Base-by-base conservation (phyloP, 2,797 vertebrate genomes). In the Cichlasoma orientale region DNA sequence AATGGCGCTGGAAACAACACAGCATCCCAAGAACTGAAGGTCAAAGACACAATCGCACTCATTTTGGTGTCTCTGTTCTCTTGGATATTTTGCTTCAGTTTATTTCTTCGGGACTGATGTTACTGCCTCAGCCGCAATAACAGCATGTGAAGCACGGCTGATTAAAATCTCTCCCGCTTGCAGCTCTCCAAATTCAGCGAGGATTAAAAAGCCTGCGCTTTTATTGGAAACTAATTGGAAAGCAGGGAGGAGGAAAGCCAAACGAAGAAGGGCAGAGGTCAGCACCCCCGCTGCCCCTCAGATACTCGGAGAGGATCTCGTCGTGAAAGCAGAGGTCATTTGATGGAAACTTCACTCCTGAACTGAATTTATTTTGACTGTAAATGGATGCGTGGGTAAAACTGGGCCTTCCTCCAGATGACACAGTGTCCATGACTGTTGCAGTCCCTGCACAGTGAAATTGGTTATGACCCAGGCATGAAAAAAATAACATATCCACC, bases 241-340 rank as follows among this genome's bases (percentile, higher is more conserved):
- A 57, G 12, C 7, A 44, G 74, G 29, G 79, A 79, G 59, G 52
- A 71, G 66, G 63, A 69, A 61, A 75, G 18, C 36, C 47, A 21
- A 68, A 36, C 21, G 80, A 81, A 50, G 82, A 81, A 72, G 57
- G 81, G 66, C 75, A 68, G 70, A 85, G 80, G 78, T 87, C 86
- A 74, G 56, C 84, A 84, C 88, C 91, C 86, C 59, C 85, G 61
- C 55, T 7, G 18, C 8, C 72, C 87, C 66, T 38, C 27, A 0
- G 88, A 78, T 88, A 83, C 72, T 55, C 12, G 1, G 56, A 33
- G 19, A 47, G 44, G 41, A 25, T 11, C 5, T 10, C 69, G 38
- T 31, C 72, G 2, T 3, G 21, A 27, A 21, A 78, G 72, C 21
- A 74, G 57, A 41, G 31, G 31, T 7, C 31, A 31, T 7, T 2